phyloP scores from a whole-genome alignment of 2,113 vertebrate genomes.

The pig (Sus scrofa) region DNA sequence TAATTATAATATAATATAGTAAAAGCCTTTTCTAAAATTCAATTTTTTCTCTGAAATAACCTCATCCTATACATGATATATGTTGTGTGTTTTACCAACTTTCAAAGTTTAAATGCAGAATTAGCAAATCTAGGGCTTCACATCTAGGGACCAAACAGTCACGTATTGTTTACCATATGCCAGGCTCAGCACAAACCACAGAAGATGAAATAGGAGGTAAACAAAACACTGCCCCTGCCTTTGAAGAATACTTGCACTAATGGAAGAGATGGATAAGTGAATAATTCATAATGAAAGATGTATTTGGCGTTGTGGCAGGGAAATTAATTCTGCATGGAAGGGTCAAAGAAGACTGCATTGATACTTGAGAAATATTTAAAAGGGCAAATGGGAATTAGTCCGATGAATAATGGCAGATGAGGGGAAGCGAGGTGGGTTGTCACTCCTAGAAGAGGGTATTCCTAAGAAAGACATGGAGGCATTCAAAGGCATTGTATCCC shows the following conservation, averaged over 20 bases:
- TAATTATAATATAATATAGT: not conserved
- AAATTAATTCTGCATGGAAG: conserved; percentile 53
- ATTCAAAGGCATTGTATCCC: not conserved
- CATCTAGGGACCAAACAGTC: not conserved
- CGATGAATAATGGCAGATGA: conserved; percentile 6
- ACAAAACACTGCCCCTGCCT: not conserved
- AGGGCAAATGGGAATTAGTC: conserved; percentile 23
- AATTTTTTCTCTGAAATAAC: not conserved
- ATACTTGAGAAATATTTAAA: conserved; percentile 43
- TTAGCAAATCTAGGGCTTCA: not conserved
- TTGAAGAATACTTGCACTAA: conserved; percentile 7
- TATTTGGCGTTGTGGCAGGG: not conserved
- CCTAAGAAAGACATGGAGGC: not conserved
- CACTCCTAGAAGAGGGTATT: not conserved
- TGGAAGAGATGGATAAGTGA: conserved; percentile 39
- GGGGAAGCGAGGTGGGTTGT: not conserved
- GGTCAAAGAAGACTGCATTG: not conserved
- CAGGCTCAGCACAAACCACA: not conserved
- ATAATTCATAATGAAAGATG: conserved; percentile 66
- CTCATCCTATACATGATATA: too few relatives aligned
- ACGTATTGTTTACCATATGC: not conserved
- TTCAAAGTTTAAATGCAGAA: conserved; percentile 20
- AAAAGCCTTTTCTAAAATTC: not conserved
- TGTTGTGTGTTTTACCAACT: not conserved
- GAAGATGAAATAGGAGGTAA: not conserved